Evolutionary conservation across 2,113 vertebrate species (phyloP).

Genomic region (Paracanthobrama guichenoti): DNA sequence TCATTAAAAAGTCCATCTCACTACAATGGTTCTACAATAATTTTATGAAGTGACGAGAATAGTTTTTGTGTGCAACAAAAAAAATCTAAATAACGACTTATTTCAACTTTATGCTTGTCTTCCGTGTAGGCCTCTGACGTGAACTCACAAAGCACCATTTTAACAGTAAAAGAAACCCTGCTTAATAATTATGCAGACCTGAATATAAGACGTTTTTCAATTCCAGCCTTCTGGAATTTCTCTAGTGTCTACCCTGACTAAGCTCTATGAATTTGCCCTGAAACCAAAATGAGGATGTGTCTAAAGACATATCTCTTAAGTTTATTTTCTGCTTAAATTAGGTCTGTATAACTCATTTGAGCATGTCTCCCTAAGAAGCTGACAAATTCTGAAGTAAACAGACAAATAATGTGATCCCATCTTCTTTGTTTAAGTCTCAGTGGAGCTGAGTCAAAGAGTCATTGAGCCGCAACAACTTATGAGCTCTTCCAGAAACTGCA

Average conservation of each 20-base stretch:
- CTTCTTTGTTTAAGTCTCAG: conserved; percentile 38
- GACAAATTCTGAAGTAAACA: conserved; percentile 48
- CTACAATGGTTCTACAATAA: too few relatives aligned
- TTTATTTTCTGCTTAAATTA: conserved; percentile 48
- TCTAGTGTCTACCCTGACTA: not conserved
- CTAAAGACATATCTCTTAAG: conserved; percentile 14
- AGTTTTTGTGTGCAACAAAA: too few relatives aligned
- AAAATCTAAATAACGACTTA: too few relatives aligned
- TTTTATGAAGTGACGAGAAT: too few relatives aligned
- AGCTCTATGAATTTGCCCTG: not conserved
- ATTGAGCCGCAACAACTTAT: conserved; percentile 18
- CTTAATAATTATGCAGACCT: too few relatives aligned
- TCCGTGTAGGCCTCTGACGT: too few relatives aligned
- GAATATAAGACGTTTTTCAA: too few relatives aligned
- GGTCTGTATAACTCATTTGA: conserved; percentile 36
- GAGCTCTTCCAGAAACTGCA: conserved; percentile 44
- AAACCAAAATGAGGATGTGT: conserved; percentile 32
- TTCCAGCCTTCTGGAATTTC: too few relatives aligned
- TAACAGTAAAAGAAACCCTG: too few relatives aligned
- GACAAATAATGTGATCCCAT: conserved; percentile 45
- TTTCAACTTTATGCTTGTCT: too few relatives aligned
- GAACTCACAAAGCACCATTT: too few relatives aligned
- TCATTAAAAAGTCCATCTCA: too few relatives aligned
- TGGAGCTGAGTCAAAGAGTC: conserved; percentile 40
- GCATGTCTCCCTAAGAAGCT: conserved; percentile 43